These are phyloP conservation scores for Drosophila nr. medialis DNA, from an alignment of 2,888 invertebrate genomes.

Conservation along the genomic window DNA sequence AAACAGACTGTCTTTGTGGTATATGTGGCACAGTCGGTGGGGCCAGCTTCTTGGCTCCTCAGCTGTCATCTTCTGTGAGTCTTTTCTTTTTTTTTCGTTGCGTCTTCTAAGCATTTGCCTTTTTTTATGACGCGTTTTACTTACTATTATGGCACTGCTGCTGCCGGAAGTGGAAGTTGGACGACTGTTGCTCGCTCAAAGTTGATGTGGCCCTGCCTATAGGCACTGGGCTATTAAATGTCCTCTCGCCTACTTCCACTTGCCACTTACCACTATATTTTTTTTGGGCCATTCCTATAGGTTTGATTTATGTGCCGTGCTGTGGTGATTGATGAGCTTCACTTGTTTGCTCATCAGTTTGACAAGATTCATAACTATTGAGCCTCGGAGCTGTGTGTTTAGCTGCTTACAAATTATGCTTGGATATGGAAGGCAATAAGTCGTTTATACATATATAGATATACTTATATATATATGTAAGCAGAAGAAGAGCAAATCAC, in stretches of 20 bases:
- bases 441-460: not conserved
- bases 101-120: conserved; percentile 56
- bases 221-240: conserved; percentile 39
- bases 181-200: conserved; percentile 71
- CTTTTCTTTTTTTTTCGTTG: not conserved
- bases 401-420: conserved; percentile 46
- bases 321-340: conserved; percentile 79
- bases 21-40: conserved; percentile 44
- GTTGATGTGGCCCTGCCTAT: conserved; percentile 46
- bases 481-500: not conserved
- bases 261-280: not conserved
- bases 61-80: conserved; percentile 24
- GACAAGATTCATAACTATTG: conserved; percentile 32
- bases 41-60: conserved; percentile 1
- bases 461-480: not conserved
- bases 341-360: conserved; percentile 41
- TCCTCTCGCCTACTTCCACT: conserved; percentile 6
- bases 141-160: conserved; percentile 41
- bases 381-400: conserved; percentile 41
- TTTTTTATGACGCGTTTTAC: conserved; percentile 55
- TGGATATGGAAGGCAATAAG: conserved; percentile 6
- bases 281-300: not conserved
- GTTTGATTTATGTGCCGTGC: conserved; percentile 82
- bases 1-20: conserved; percentile 81
- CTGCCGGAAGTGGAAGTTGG: conserved; percentile 57